Base-by-base conservation (phyloP, 1,140 invertebrate species). In the Solenopsis invicta region DNA sequence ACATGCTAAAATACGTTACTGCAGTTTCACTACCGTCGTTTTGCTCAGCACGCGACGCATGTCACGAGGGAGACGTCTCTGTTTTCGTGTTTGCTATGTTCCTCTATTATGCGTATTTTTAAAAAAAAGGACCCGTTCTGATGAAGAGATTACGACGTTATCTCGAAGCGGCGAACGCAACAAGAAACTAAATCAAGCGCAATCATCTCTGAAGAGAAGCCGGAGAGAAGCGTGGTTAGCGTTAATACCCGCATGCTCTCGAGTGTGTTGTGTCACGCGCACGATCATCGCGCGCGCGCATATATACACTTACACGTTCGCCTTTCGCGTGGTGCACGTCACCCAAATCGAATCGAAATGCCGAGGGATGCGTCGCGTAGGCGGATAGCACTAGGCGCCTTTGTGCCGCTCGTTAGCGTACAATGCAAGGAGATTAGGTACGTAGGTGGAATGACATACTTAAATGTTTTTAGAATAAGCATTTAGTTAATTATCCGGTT, bases 381-480 rank as follows among this genome's bases (percentile, higher is more conserved):
- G 90, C 78, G 89, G 50, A 67, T 84, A 67, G 62, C 78, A 54
- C 61, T 80, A 84, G 72, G 56, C 56, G 50, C 64, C 78, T 87
- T 84, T 69, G 87, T 85, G 66, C 24, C 75, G 75, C 61, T 84
- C 77, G 81, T 89, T 89, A 85, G 59, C 71, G 52, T 41, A 89
- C 89, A 90, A 91, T 90, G 74, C 45, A 62, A 34, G 54, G 56
- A 81, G 89, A 91, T 91, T 91, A 91, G 90, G 41, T 66, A 78
- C 80, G 89, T 91, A 66, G 89, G 90, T 64, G 50, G 85, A 71
- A 37, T 82, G 90, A 90, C 89, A 67, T 67, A 74, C 88, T 85
- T 84, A 81, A 78, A 91, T 91, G 85, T 81, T 75, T 82, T 56
- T 76, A 75, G 81, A 76, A 85, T 82, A 87, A 86, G 56, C 61